phyloP scores from a whole-genome alignment of 2,888 invertebrate genomes.

The Platycheirus albimanus region DNA sequence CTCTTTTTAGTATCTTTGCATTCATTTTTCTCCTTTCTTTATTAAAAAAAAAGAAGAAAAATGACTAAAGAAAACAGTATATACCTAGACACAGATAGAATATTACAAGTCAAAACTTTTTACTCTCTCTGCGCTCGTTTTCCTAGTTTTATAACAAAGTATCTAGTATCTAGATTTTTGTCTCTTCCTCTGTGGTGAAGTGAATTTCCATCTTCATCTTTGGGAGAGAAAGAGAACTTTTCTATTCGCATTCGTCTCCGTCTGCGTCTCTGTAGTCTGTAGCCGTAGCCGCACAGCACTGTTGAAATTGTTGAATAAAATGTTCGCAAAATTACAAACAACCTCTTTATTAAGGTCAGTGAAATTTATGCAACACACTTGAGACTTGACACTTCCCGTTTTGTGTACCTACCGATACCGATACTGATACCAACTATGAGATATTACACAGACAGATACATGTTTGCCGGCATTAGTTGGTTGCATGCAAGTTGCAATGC shows the following conservation, averaged over 20 bases:
- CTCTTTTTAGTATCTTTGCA: background rate
- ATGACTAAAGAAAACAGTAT: background rate
- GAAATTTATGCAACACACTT: constrained; percentile 56
- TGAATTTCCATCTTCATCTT: no score
- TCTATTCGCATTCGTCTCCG: no score
- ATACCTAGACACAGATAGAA: background rate
- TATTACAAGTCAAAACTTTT: background rate
- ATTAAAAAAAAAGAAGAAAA: background rate
- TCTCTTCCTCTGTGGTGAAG: no score
- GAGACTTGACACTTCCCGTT: constrained; percentile 15
- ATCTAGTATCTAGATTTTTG: no score
- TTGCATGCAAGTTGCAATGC: constrained; percentile 5
- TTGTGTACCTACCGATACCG: background rate
- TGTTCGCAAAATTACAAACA: no score
- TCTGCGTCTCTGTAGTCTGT: no score
- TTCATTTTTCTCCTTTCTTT: background rate
- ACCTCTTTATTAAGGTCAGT: constrained; percentile 33
- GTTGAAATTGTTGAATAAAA: no score
- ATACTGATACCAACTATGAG: no score
- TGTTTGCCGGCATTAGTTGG: background rate
- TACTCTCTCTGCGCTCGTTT: background rate
- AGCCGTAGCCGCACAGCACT: no score
- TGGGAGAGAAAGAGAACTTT: background rate
- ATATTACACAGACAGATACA: background rate
- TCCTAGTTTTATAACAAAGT: background rate